Evolutionary conservation across 2,888 invertebrate species (phyloP), one percentile per base, ranked within the genome.

Genomic region (Scotopteryx bipunctaria): DNA sequence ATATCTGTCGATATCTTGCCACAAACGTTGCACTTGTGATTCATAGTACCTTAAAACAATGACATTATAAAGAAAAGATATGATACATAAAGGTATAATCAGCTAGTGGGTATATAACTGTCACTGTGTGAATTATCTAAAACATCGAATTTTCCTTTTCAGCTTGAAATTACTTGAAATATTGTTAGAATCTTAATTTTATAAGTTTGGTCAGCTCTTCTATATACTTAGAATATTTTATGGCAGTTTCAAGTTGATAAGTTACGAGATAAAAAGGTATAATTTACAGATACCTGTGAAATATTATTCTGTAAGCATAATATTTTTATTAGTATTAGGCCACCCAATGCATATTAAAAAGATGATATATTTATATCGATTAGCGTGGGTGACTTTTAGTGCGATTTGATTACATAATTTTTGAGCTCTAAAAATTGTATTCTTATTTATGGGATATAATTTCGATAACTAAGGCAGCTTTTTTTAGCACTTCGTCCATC

Each of bases 21-120:
- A 66, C 64, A 52, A 66, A 69, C 21, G 69, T 75, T 80, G 73
- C 76, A 78, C 78, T 84, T 86, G 86, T 87, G 86, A 87, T 87
- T 80, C 69, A 71, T 66, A 63, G 72, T 75, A 74, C 69, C 69
- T 71, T 69, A 67, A 55, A 68, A 59, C 61, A 53, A 65, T 61
- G 66, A 67, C 66, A 62, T 69, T 68, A 73, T 76, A 78, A 68
- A 16, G 3, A 5, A 41, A 1, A 27, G 8, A 2, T 27, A 27
- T 4, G 2, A 25, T 11, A 4, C n/a, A n/a, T n/a, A n/a, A n/a
- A n/a, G n/a, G n/a, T n/a, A n/a, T n/a, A n/a, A n/a, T n/a, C n/a
- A n/a, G n/a, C n/a, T n/a, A n/a, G n/a, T n/a, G n/a, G n/a, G n/a
- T n/a, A n/a, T n/a, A n/a, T n/a, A n/a, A n/a, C n/a, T n/a, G n/a